These are phyloP conservation scores for Diadema setosum DNA, from an alignment of 35 echinoderm and acorn worm species.

Conservation along the genomic window DNA sequence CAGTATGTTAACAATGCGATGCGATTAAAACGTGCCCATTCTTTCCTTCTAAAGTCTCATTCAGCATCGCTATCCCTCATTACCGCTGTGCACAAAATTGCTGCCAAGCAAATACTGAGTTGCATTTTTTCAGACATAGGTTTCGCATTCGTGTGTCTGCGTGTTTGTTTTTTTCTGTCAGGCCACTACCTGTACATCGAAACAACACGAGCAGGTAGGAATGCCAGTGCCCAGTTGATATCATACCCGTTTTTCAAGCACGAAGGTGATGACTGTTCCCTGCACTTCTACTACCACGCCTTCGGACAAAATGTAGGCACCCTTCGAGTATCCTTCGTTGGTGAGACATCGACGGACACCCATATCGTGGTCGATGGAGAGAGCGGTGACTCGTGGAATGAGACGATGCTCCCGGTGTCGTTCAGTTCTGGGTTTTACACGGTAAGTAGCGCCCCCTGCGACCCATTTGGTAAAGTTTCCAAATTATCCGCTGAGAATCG, in stretches of 20 bases:
- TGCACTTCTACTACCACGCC: slow-evolving; percentile 67
- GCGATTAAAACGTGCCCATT: no score
- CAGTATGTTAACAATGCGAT: no score
- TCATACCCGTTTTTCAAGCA: slow-evolving; percentile 48
- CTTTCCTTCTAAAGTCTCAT: no score
- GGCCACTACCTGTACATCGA: slow-evolving; percentile 85
- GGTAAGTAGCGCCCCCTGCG: slow-evolving; percentile 13
- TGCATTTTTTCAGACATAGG: no score
- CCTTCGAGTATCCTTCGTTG: neutral
- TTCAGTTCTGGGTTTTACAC: neutral
- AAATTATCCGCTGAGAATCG: no score
- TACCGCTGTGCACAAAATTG: no score
- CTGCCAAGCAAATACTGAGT: no score
- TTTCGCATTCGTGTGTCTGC: no score
- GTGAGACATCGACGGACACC: neutral
- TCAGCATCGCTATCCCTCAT: no score
- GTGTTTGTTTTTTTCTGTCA: neutral
- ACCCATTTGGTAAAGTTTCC: no score
- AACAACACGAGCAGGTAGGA: slow-evolving; percentile 42
- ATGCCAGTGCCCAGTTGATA: slow-evolving; percentile 27
- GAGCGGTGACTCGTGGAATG: neutral
- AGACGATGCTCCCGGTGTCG: neutral
- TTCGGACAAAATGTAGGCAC: slow-evolving; percentile 54
- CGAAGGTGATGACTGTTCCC: neutral
- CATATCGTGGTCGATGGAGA: neutral